Base-by-base conservation (phyloP, 2,888 invertebrate species). In the Halocaridina rubra region DNA sequence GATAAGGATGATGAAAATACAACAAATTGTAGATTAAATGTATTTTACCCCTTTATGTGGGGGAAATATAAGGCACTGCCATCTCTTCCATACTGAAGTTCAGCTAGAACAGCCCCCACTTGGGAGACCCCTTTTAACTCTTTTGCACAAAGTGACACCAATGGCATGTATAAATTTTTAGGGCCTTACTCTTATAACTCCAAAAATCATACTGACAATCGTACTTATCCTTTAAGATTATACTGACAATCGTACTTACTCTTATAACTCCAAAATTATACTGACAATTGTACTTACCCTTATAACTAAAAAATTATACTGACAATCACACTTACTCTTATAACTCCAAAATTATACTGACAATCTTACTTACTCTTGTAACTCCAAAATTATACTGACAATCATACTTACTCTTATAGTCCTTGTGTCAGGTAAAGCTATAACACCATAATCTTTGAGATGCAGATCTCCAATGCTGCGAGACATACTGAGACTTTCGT, bases 401-500 rank as follows among this genome's bases (percentile, higher is more conserved):
- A n/a, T n/a, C 16, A n/a, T 4, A 32, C 80, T 71, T 71, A 92
- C 92, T 90, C 90, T 90, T 29, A 91, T 88, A 22, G 90, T 89
- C 61, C 90, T 88, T 2, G 91, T 90, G 75, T 91, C 90, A 13
- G 92, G 92, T 30, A 90, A 89, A 7, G 92, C 91, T 32, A 90
- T 91, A 0, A 92, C 92, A 16, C 92, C 92, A 89, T 89, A 92
- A 2, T 89, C 89, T 89, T 92, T 92, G 75, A 92, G 89, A 71
- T 92, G 92, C 16, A 92, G 89, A 89, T 92, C 92, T 0, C 92
- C 92, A 13, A 92, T 90, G 89, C 92, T 92, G 24, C 92, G 89
- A 1, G 92, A 92, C 92, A 93, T 93, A 5, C 91, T 91, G 5
- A 93, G 90, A 22, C 92, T 89, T 0, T 92, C 92, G 89, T 92